phyloP scores from a whole-genome alignment of 2,888 invertebrate species.

The Pristionchus exspectatus region DNA sequence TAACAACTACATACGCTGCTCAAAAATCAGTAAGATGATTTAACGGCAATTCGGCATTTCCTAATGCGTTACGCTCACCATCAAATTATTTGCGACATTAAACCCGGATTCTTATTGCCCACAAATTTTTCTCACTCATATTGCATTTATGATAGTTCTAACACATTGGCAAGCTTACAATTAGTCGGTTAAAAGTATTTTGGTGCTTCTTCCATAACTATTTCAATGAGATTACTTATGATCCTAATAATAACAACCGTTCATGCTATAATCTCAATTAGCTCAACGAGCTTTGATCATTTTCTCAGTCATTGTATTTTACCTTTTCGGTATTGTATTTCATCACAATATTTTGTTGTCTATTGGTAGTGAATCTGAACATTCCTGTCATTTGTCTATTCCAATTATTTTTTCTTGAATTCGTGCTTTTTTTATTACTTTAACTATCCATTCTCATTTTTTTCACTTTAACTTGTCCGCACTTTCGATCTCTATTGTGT shows the following conservation, averaged over 20 bases:
- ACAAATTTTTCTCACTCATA: no score
- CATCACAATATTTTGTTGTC: background rate
- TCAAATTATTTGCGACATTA: background rate
- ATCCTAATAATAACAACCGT: background rate
- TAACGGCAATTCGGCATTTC: background rate
- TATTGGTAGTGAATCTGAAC: background rate
- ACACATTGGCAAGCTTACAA: background rate
- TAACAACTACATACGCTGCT: background rate
- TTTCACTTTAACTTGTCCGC: slow-evolving; percentile 32
- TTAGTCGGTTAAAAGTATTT: background rate
- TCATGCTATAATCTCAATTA: slow-evolving; percentile 5
- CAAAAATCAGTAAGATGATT: background rate
- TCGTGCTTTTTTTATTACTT: background rate
- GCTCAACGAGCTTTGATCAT: slow-evolving; percentile 16
- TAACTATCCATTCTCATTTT: background rate
- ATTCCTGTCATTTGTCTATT: background rate
- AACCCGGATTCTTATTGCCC: background rate
- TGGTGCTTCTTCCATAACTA: background rate
- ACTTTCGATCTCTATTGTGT: slow-evolving; percentile 5
- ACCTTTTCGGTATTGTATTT: background rate
- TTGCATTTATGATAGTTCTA: no score
- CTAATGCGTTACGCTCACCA: background rate
- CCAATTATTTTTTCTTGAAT: background rate
- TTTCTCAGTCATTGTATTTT: background rate
- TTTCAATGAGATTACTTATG: background rate